phyloP scores from a whole-genome alignment of 92 coral and sea anemone species.

The Hydrozoanthus gracilis region DNA sequence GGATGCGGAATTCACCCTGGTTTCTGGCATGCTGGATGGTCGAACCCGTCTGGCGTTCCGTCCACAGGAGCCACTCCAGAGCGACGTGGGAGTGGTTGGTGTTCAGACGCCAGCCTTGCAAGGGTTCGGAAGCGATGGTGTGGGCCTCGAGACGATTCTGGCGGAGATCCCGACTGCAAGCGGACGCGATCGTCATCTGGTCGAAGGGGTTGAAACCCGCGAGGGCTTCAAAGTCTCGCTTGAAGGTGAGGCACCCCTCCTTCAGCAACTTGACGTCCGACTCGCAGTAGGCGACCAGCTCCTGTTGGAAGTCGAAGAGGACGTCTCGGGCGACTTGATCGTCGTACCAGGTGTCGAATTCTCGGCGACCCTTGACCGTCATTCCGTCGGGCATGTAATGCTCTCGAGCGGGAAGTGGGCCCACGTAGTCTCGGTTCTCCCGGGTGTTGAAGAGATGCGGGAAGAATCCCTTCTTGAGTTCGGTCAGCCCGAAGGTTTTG shows the following conservation, averaged over 20 bases:
- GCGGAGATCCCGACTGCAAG: background rate
- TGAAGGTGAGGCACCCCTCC: background rate
- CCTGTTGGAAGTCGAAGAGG: background rate
- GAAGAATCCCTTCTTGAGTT: background rate
- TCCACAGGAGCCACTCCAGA: background rate
- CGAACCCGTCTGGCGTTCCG: fast-evolving
- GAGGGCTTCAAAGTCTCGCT: background rate
- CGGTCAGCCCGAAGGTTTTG: background rate
- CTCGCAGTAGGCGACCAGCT: background rate
- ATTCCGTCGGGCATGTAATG: background rate
- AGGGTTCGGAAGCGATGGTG: background rate
- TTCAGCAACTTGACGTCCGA: background rate
- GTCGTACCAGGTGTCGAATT: background rate
- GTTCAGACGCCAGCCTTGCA: background rate
- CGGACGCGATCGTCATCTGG: background rate
- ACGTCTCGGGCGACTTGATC: background rate
- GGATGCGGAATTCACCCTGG: background rate
- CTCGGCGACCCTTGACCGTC: background rate
- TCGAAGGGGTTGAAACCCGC: background rate
- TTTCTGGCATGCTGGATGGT: background rate
- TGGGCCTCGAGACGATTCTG: background rate
- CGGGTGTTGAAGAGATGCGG: background rate
- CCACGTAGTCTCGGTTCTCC: background rate
- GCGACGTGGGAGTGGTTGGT: background rate
- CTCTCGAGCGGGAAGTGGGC: background rate